Evolutionary conservation across 1,140 invertebrate genomes (phyloP).

Genomic region (Lysiphlebus fabarum): DNA sequence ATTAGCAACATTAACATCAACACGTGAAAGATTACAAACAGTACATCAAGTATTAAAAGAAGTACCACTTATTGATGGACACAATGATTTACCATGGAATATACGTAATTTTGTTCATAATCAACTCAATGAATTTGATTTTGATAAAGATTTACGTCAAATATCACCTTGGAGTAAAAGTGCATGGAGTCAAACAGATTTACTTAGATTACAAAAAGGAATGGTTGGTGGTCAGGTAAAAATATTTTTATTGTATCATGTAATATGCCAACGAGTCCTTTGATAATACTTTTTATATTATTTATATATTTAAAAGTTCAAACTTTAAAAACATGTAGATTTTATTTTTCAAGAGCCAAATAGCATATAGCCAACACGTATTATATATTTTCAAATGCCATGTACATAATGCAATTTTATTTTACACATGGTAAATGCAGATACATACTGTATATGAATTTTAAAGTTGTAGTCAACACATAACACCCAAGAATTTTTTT

Average conservation of each 20-base stretch:
- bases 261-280: too few species aligned
- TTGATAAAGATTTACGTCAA: conserved; percentile 66
- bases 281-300: too few species aligned
- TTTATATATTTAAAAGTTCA: too few species aligned
- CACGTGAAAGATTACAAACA: conserved; percentile 52
- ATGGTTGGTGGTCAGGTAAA: conserved; percentile 74
- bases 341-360: too few species aligned
- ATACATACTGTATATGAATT: not conserved
- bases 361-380: too few species aligned
- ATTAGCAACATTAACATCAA: conserved; percentile 35
- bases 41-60: conserved; percentile 57
- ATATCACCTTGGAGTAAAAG: conserved; percentile 73
- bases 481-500: too few species aligned
- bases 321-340: too few species aligned
- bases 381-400: too few species aligned
- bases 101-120: conserved; percentile 75
- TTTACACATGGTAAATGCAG: too few species aligned
- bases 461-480: too few species aligned
- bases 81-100: conserved; percentile 85
- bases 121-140: conserved; percentile 69
- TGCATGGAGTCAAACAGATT: conserved; percentile 75
- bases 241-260: not conserved
- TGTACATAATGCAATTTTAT: too few species aligned
- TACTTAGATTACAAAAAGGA: conserved; percentile 68
- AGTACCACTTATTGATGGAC: conserved; percentile 63